Percentiles rank a stretch among this genome's conserved stretches.
Evolutionary conservation across 2,888 invertebrate species (phyloP).

Genomic region (Phrixothrix hirtus): DNA sequence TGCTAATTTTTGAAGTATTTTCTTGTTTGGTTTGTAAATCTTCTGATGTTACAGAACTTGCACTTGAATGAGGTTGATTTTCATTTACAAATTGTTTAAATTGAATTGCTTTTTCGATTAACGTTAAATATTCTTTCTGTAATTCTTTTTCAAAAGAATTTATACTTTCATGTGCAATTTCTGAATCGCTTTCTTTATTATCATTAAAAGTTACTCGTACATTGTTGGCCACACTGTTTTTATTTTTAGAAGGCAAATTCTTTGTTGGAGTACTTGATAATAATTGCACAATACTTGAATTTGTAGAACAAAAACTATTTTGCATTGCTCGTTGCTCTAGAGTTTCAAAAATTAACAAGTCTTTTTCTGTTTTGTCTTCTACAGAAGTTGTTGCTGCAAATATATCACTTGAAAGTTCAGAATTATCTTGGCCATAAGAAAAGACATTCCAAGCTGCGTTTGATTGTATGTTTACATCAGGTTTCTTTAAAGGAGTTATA

Average conservation of each 20-base stretch:
- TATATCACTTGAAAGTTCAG: no score
- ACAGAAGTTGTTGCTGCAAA: conserved; percentile 25
- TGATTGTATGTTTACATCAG: conserved; percentile 37
- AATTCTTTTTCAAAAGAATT: conserved; percentile 12
- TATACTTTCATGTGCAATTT: no score
- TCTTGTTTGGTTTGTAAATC: conserved; percentile 11
- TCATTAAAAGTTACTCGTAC: conserved; percentile 5
- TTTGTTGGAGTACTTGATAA: conserved; percentile 32
- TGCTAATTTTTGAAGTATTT: background rate
- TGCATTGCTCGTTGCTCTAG: conserved; percentile 75
- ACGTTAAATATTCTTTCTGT: conserved; percentile 14
- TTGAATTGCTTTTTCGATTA: conserved; percentile 18
- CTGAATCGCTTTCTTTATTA: no score
- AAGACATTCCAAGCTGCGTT: conserved; percentile 47
- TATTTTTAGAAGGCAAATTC: background rate
- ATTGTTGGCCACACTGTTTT: background rate
- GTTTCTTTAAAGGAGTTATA: conserved; percentile 45
- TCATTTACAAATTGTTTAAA: conserved; percentile 12
- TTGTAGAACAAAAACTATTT: conserved; percentile 57
- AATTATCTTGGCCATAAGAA: no score
- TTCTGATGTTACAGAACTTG: no score
- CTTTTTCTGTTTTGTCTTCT: conserved; percentile 55
- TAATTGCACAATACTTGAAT: conserved; percentile 50
- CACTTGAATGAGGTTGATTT: conserved; percentile 9
- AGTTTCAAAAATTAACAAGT: conserved; percentile 76